A percentile compares a stretch with the other conserved stretches of the same genome.
phyloP scores from a whole-genome alignment of 1,140 invertebrate species.

The Oryzaephilus surinamensis region DNA sequence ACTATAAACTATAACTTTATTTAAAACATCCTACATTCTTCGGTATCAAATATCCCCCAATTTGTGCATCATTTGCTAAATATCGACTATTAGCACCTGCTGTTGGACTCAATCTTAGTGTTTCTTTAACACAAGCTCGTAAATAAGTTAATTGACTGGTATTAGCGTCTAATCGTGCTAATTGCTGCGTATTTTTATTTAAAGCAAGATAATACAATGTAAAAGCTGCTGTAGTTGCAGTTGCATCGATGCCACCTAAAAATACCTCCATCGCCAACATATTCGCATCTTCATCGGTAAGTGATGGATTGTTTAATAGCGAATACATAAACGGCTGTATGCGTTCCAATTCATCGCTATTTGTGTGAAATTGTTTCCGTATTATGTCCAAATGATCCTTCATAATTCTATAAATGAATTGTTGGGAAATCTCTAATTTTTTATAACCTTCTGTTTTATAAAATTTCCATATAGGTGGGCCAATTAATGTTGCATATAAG shows the following conservation, averaged over 20 bases:
- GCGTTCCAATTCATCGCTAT: conserved; percentile 15
- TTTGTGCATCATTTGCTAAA: conserved; percentile 33
- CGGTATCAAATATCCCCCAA: conserved; percentile 40
- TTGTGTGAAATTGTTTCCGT: conserved; percentile 8
- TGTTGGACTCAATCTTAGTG: conserved; percentile 43
- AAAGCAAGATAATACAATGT: conserved; percentile 26
- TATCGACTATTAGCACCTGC: conserved; percentile 39
- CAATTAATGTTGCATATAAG: conserved; percentile 31
- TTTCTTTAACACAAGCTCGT: conserved; percentile 58
- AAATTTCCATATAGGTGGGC: conserved; percentile 33
- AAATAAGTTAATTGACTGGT: conserved; percentile 37
- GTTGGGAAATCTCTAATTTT: conserved; percentile 30
- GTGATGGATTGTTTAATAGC: conserved; percentile 26
- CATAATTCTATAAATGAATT: conserved; percentile 21
- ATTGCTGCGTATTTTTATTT: conserved; percentile 20
- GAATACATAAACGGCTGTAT: conserved; percentile 27
- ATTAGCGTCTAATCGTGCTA: conserved; percentile 11
- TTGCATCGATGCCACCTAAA: conserved; percentile 36
- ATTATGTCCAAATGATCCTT: conserved; percentile 15
- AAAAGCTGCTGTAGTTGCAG: conserved; percentile 25
- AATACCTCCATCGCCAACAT: conserved; percentile 35
- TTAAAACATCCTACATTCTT: conserved; percentile 32
- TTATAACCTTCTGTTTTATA: conserved; percentile 33
- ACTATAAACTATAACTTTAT: not conserved
- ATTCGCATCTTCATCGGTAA: conserved; percentile 26